Base-by-base conservation (phyloP, 2,113 vertebrate genomes). In the Oreotragus oreotragus region DNA sequence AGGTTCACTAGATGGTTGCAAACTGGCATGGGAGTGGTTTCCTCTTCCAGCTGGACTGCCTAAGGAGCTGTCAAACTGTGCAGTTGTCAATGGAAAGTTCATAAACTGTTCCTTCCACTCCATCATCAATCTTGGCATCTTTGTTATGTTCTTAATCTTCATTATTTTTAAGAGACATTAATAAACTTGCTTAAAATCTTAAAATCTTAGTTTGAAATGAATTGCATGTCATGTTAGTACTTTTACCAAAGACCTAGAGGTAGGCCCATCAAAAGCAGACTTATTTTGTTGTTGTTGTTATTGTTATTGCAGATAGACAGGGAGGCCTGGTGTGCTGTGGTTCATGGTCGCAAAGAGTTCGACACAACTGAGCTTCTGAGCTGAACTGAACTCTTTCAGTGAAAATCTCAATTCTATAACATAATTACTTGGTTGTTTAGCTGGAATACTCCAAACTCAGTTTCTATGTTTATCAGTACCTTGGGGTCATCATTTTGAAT, bases 201-300 rank as follows among this genome's bases (percentile, higher is more conserved):
- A 88, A 94, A 90, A 79, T 36, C 47, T 79, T 90, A 86, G 88
- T 97, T 79, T 81, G 43, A 93, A 96, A 86, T 66, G 14, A 86
- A 83, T 77, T 77, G 21, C 3, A 2, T 19, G 45, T 85, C 23
- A 49, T 43, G 12, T 84, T 88, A 64, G 16, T 90, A 36, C 12
- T 33, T 89, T 92, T 66, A 53, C 13, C 51, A 83, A 77, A 90
- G 47, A 94, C 60, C 14, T 27, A 33, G 57, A 87, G 27, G 7
- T 80, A 19, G 51, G 49, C 7, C 12, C 33, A 70, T 84, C 85
- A 84, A 80, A 92, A 90, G 17, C 39, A 25, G 36, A 39, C 62
- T 53, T 49, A 60, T 36, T 87, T 57, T 51, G 6, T 47, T 91
- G 7, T 88, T 84, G 64, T 28, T 60, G 27, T 30, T 60, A 1